Conservation (phyloP, 2,113 vertebrate genomes). For the Hippocampus guttulatus region DNA sequence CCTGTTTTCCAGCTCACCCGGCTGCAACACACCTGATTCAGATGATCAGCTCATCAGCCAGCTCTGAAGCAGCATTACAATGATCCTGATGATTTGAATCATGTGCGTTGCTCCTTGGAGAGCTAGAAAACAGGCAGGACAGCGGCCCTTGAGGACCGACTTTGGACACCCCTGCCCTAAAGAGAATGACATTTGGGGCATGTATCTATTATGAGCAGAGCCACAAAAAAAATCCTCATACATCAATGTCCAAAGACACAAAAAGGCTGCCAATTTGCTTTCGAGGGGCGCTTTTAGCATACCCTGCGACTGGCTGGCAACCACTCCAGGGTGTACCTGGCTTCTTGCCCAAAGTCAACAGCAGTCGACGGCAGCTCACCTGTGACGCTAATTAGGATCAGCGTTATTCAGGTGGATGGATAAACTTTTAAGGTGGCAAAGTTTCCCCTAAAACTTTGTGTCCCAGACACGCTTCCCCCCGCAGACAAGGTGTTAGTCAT, state of each 20-base stretch:
- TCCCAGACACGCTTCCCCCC: conserved; percentile 24
- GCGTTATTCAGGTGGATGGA: background rate
- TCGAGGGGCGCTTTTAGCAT: background rate
- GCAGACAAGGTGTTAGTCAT: conserved; percentile 44
- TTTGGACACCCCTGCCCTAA: too few species aligned
- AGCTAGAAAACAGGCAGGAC: too few species aligned
- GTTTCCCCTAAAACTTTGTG: conserved; percentile 19
- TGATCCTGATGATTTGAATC: too few species aligned
- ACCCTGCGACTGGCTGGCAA: background rate
- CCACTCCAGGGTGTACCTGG: too few species aligned
- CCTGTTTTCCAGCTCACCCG: too few species aligned
- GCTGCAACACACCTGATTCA: too few species aligned
- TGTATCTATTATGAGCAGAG: background rate
- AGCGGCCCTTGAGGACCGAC: too few species aligned
- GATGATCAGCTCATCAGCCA: too few species aligned
- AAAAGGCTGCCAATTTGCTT: background rate
- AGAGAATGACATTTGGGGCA: background rate
- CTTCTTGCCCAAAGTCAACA: background rate
- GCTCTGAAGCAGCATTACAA: too few species aligned
- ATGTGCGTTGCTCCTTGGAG: too few species aligned
- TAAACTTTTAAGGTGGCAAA: background rate
- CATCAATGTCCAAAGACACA: background rate
- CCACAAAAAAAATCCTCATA: background rate
- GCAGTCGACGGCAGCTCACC: background rate
- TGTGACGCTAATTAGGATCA: background rate